phyloP scores from a whole-genome alignment of 2,797 vertebrate species.

The Catamblyrhynchus diadema region DNA sequence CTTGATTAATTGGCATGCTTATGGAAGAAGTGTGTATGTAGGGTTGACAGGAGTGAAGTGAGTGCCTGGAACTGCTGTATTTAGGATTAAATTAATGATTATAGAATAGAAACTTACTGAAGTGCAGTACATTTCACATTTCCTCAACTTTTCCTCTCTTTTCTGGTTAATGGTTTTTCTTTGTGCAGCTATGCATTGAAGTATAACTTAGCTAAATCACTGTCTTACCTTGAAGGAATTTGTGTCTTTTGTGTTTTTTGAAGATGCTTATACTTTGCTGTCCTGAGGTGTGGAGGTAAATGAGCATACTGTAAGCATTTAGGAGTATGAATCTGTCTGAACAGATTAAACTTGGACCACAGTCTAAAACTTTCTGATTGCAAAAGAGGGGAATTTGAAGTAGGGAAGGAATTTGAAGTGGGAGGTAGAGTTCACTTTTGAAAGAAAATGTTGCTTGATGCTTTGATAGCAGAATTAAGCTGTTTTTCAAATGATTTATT shows the following conservation, averaged over 20 bases:
- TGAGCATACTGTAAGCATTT: neutral
- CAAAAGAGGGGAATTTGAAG: neutral
- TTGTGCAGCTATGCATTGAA: neutral
- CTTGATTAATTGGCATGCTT: neutral
- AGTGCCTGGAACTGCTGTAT: neutral
- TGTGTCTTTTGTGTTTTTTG: neutral
- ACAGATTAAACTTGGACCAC: neutral
- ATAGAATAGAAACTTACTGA: neutral
- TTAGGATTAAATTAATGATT: neutral
- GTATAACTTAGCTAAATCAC: neutral
- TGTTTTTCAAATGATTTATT: neutral
- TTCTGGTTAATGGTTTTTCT: slow-evolving; percentile 35
- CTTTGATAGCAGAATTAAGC: neutral
- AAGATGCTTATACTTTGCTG: neutral
- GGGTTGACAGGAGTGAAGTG: neutral
- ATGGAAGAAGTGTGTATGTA: neutral
- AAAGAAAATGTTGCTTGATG: neutral
- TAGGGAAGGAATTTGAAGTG: neutral
- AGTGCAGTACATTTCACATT: neutral
- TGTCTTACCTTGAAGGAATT: neutral
- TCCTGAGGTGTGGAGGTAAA: neutral
- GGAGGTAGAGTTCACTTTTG: neutral
- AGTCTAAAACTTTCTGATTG: neutral
- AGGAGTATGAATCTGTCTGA: neutral
- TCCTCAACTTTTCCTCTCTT: neutral